phyloP scores from a whole-genome alignment of 1,140 invertebrate species.

The Drosophila bifasciata region DNA sequence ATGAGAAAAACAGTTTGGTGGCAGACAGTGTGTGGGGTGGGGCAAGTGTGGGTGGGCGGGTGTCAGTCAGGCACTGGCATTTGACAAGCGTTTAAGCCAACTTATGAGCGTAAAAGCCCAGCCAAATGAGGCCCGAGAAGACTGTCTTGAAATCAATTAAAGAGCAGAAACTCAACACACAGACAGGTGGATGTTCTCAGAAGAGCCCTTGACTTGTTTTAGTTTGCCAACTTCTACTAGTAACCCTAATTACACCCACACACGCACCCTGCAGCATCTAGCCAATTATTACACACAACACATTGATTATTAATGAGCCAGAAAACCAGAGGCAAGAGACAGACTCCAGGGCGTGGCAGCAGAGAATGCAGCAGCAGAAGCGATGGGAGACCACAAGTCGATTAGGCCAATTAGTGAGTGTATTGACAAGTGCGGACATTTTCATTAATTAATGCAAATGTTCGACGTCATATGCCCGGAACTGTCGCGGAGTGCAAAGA shows the following conservation, averaged over 20 bases:
- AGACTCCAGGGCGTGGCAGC: not conserved
- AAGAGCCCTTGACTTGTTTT: not conserved
- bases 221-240: too few relatives aligned
- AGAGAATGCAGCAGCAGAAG: not conserved
- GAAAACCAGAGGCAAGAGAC: not conserved
- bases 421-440: slow-evolving; percentile 68
- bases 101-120: not conserved
- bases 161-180: slow-evolving; percentile 19
- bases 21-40: slow-evolving; percentile 16
- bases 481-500: not conserved
- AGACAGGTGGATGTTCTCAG: not conserved
- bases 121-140: not conserved
- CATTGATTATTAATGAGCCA: slow-evolving; percentile 73
- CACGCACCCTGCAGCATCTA: slow-evolving; percentile 9
- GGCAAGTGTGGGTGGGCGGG: slow-evolving; percentile 12
- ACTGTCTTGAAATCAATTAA: slow-evolving; percentile 47
- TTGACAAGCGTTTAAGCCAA: slow-evolving; percentile 75
- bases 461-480: slow-evolving; percentile 25
- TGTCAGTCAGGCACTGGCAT: slow-evolving; percentile 59
- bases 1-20: slow-evolving; percentile 75
- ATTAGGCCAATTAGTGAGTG: slow-evolving; percentile 70
- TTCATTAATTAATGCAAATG: slow-evolving; percentile 74
- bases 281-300: slow-evolving; percentile 64
- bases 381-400: slow-evolving; percentile 49
- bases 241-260: not conserved